Base-by-base conservation (phyloP, 2,797 vertebrate genomes). In the Taenioides sp. region DNA sequence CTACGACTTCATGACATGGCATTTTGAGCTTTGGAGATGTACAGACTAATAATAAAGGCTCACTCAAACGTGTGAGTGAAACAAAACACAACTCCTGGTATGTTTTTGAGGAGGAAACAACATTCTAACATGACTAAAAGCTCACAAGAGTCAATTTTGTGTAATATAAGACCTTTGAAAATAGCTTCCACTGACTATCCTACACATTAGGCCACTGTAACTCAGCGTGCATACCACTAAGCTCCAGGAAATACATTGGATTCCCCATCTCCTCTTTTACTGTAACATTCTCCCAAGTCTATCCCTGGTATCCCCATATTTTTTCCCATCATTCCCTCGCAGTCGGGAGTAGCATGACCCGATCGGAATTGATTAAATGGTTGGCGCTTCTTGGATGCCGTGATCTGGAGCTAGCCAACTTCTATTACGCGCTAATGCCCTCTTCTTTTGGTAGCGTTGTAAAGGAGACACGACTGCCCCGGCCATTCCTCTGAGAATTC, bases 291-390 rank as follows among this genome's bases (percentile, higher is more conserved):
- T 52, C 73, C 49, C 76, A 70, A 77, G 77, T 77, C 70, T 14
- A 28, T 59, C 25, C 23, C 57, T 67, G 12, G 28, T 23, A 18
- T 34, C 25, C 43, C 20, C 22, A 23, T 57, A 23, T 57, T 57
- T 34, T 27, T 65, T 70, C 75, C 31, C 57, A 59, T 37, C 0
- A 2, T 25, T 34, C 65, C 75, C 72, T 52, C 52, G 58, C n/a
- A 5, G 76, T 65, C 57, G 65, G 62, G 62, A 76, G 75, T 58
- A 80, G 55, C 76, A 76, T 57, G 58, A 73, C 83, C 80, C 81
- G 81, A 87, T 83, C 75, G 80, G 80, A 88, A 91, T 91, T 75
- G 84, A 91, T 90, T 85, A 89, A 87, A 87, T 81, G 86, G 77
- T 86, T 80, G 54, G 75, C 75, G 80, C 85, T 83, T 84, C 73